These are phyloP conservation scores for Philaethria dido DNA, from an alignment of 2,888 invertebrate genomes.

Conservation along the genomic window DNA sequence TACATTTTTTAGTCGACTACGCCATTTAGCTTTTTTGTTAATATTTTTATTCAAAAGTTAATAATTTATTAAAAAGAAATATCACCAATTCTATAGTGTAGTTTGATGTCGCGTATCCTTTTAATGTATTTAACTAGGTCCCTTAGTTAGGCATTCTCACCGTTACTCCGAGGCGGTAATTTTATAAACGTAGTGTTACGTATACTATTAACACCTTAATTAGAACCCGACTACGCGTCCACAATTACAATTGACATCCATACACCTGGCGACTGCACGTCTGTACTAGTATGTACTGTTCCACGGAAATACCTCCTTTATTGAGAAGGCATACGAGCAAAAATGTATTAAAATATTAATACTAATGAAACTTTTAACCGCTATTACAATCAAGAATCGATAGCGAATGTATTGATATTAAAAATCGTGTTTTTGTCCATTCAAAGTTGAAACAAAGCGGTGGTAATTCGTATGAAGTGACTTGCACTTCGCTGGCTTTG, in stretches of 20 bases:
- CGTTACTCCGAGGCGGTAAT: conserved; percentile 30
- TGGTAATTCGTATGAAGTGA: conserved; percentile 81
- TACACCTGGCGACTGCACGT: conserved; percentile 40
- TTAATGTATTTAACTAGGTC: conserved; percentile 27
- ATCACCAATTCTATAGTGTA: neutral
- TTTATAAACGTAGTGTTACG: conserved; percentile 42
- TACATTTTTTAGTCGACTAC: neutral
- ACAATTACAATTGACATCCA: conserved; percentile 48
- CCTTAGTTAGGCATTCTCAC: conserved; percentile 31
- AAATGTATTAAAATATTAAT: conserved; percentile 53
- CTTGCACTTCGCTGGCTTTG: conserved; percentile 74
- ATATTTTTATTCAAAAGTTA: neutral
- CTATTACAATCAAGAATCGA: conserved; percentile 66
- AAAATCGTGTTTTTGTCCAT: conserved; percentile 72
- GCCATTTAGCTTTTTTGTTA: neutral
- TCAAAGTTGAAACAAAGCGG: conserved; percentile 75
- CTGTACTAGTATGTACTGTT: conserved; percentile 24
- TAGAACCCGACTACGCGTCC: conserved; percentile 60
- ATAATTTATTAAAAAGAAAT: neutral
- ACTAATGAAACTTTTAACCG: conserved; percentile 39
- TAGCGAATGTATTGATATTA: conserved; percentile 66
- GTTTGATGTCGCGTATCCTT: conserved; percentile 3
- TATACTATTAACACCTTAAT: conserved; percentile 64
- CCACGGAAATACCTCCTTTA: conserved; percentile 34
- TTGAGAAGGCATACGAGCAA: conserved; percentile 33